Percentiles rank a stretch among this genome's conserved stretches.
Evolutionary conservation across 2,888 invertebrate species (phyloP).

Genomic region (Hoplodrina blanda): DNA sequence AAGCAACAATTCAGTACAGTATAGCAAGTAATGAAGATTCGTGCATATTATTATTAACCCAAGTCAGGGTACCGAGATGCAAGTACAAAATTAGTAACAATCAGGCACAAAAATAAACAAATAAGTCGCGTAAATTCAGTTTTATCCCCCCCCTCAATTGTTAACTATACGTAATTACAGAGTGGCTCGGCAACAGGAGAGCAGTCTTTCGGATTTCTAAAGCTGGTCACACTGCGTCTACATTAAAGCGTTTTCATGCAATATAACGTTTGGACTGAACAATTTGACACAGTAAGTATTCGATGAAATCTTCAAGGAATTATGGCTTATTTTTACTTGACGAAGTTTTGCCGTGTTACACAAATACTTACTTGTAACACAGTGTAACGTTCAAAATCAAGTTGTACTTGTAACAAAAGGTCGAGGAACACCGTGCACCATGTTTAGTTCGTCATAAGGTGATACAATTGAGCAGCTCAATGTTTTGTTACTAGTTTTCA

Average conservation of each 20-base stretch:
- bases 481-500: background rate
- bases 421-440: no score
- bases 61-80: background rate
- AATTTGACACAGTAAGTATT: background rate
- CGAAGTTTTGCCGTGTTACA: background rate
- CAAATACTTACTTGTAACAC: no score
- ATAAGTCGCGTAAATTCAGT: slow-evolving; percentile 32
- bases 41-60: background rate
- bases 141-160: slow-evolving; percentile 32
- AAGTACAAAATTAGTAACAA: slow-evolving; percentile 31
- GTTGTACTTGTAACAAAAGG: background rate
- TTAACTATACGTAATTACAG: slow-evolving; percentile 51
- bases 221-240: slow-evolving; percentile 16
- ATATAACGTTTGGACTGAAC: background rate
- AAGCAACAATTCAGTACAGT: background rate
- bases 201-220: slow-evolving; percentile 18
- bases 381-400: background rate
- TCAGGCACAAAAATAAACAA: slow-evolving; percentile 36
- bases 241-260: background rate
- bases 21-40: background rate
- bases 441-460: no score
- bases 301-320: background rate
- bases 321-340: background rate
- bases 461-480: background rate
- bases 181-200: slow-evolving; percentile 6